Percentiles rank a stretch among this genome's conserved stretches.
Evolutionary conservation across 1,140 invertebrate genomes (phyloP).

Genomic region (Reticulitermes speratus): DNA sequence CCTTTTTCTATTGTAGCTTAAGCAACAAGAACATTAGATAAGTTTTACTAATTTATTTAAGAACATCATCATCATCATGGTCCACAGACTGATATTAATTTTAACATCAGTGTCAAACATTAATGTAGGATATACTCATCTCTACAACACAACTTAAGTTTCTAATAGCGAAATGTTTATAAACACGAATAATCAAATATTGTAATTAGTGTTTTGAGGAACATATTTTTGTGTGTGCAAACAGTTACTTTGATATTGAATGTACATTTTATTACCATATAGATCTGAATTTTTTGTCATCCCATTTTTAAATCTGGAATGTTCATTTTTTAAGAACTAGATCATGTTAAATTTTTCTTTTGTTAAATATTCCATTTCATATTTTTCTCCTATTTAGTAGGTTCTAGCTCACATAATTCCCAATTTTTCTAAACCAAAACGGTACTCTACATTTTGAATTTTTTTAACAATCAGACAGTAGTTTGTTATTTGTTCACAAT

Average conservation of each 20-base stretch:
- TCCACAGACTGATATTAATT: not conserved
- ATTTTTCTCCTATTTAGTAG: not conserved
- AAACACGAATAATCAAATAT: not conserved
- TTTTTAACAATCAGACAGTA: not conserved
- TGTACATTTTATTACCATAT: slow-evolving; percentile 16
- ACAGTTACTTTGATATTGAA: not conserved
- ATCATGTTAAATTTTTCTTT: not conserved
- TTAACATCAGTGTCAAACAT: not conserved
- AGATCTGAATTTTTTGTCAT: not conserved
- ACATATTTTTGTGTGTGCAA: not conserved
- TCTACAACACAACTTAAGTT: not conserved
- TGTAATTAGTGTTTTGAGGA: not conserved
- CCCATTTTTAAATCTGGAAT: slow-evolving; percentile 15
- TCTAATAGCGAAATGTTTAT: not conserved
- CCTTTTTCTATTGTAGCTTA: not conserved
- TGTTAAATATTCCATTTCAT: not conserved
- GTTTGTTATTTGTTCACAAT: not conserved
- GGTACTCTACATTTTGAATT: not conserved
- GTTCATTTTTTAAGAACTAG: not conserved
- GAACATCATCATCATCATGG: not conserved
- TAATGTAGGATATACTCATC: not conserved
- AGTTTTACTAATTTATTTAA: slow-evolving; percentile 11
- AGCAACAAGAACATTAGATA: not conserved
- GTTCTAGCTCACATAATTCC: not conserved
- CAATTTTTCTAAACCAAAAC: slow-evolving; percentile 6